A percentile compares a stretch with the other conserved stretches of the same genome.
Conservation (phyloP, 2,888 invertebrate species). For the Thereva nobilitata region DNA sequence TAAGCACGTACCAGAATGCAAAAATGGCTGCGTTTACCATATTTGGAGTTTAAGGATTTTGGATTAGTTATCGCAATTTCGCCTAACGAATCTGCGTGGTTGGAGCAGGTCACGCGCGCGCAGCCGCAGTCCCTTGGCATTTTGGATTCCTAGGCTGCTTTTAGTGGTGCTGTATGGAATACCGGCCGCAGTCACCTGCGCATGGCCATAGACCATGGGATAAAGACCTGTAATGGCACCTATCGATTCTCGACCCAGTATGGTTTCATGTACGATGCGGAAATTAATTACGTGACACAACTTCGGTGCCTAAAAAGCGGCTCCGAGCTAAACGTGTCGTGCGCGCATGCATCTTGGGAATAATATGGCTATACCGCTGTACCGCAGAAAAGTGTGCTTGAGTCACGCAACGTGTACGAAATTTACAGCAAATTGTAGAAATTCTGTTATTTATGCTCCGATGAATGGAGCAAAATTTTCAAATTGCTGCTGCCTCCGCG, state of each 20-base stretch:
- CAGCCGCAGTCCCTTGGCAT: slow-evolving; percentile 11
- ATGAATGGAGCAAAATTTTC: too few species aligned
- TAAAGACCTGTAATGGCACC: slow-evolving; percentile 13
- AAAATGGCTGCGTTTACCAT: slow-evolving; percentile 11
- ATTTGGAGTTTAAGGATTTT: slow-evolving; percentile 3
- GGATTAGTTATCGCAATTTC: neutral
- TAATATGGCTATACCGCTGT: too few species aligned
- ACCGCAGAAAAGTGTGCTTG: too few species aligned
- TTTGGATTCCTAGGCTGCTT: neutral
- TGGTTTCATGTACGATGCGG: slow-evolving; percentile 15
- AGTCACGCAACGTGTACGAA: too few species aligned
- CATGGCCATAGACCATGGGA: neutral
- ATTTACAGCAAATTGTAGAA: too few species aligned
- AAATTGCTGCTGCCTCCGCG: too few species aligned
- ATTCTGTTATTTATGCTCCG: too few species aligned
- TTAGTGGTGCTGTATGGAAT: neutral
- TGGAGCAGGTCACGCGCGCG: slow-evolving; percentile 18
- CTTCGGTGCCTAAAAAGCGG: neutral
- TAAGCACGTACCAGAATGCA: slow-evolving; percentile 14
- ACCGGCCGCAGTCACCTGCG: neutral
- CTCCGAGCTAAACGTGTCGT: neutral
- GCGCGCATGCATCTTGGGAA: too few species aligned
- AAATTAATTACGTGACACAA: slow-evolving; percentile 20
- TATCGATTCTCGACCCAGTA: slow-evolving; percentile 8
- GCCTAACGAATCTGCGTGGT: slow-evolving; percentile 14